phyloP scores from a whole-genome alignment of 2,113 vertebrate genomes.

The Columba janthina region DNA sequence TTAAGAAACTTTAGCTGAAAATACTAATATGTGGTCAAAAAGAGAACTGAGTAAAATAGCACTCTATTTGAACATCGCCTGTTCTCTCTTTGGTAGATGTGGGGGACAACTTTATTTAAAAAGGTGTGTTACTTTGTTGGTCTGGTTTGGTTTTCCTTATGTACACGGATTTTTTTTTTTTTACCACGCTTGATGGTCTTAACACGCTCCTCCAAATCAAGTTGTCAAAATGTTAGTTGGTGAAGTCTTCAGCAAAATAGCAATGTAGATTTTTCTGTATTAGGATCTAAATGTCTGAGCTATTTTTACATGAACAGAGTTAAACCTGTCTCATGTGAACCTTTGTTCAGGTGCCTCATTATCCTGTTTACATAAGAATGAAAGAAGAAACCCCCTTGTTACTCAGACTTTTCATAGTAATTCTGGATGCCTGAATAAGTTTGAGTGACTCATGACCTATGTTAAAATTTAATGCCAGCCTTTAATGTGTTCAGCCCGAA shows the following conservation, averaged over 20 bases:
- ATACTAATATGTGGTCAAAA: constrained; percentile 26
- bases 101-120: background rate
- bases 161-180: background rate
- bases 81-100: background rate
- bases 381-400: background rate
- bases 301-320: background rate
- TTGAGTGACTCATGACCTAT: constrained; percentile 37
- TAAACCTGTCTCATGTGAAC: background rate
- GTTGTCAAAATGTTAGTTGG: background rate
- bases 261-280: background rate
- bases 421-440: background rate
- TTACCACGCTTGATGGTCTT: background rate
- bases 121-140: background rate
- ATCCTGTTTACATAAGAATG: constrained; percentile 22
- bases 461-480: constrained; percentile 3
- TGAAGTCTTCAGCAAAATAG: background rate
- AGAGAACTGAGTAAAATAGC: background rate
- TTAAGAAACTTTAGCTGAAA: background rate
- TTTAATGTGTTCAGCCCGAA: background rate
- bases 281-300: background rate
- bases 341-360: constrained; percentile 46
- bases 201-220: background rate
- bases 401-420: constrained; percentile 36
- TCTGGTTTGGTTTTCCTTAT: too few species aligned
- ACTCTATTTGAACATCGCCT: constrained; percentile 24